Evolutionary conservation across 1,140 invertebrate species (phyloP).

Genomic region (Cherax destructor): DNA sequence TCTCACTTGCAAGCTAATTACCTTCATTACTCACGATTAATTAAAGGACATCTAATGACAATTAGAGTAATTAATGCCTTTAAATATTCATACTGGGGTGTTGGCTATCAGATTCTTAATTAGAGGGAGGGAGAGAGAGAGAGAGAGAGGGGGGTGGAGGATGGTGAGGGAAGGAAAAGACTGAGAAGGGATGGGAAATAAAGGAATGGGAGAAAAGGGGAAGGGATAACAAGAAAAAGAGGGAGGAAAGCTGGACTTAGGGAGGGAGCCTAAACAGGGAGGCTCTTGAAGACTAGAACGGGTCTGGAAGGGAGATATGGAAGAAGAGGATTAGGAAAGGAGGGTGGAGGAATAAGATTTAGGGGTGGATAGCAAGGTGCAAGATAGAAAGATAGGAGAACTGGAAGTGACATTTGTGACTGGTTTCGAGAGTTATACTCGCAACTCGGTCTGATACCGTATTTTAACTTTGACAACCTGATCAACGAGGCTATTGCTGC

Average conservation of each 20-base stretch:
- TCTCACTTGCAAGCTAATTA: not conserved
- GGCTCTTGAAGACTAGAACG: too few relatives aligned
- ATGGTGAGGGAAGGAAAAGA: not conserved
- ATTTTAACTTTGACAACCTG: too few relatives aligned
- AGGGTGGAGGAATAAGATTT: not conserved
- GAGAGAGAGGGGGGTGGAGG: constrained; percentile 8
- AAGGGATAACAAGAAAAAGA: not conserved
- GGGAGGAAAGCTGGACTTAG: not conserved
- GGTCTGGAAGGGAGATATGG: not conserved
- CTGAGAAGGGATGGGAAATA: too few relatives aligned
- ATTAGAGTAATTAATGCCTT: constrained; percentile 1
- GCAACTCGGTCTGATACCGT: too few relatives aligned
- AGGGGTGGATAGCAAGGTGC: too few relatives aligned
- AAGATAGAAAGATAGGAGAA: too few relatives aligned
- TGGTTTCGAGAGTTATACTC: too few relatives aligned
- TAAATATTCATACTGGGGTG: constrained; percentile 14
- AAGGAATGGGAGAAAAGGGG: not conserved
- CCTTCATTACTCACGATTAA: constrained; percentile 7
- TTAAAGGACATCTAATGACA: constrained; percentile 12
- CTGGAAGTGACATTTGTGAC: too few relatives aligned
- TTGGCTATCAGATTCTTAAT: not conserved
- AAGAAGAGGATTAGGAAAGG: not conserved
- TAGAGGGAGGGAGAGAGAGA: constrained; percentile 18
- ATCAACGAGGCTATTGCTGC: too few relatives aligned
- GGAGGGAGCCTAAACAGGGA: too few relatives aligned